Evolutionary conservation across 1,140 invertebrate genomes (phyloP).

Genomic region (Holotrichia oblita): DNA sequence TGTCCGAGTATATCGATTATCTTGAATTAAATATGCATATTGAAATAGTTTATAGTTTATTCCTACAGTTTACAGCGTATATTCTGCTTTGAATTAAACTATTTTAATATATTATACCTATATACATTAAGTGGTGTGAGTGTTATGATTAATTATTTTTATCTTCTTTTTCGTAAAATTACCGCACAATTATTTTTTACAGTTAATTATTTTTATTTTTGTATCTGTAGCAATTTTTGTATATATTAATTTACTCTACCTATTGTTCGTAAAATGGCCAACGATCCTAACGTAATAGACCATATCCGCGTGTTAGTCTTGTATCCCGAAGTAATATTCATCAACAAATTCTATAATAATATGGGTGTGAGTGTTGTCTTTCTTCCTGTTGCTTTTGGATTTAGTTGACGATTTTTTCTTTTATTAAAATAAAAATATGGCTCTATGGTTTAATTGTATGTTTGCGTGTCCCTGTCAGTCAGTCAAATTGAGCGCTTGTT

Average conservation of each 20-base stretch:
- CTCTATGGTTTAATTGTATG: slow-evolving; percentile 53
- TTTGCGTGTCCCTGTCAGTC: slow-evolving; percentile 76
- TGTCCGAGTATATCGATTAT: not conserved
- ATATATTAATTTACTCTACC: not conserved
- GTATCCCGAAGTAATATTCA: not conserved
- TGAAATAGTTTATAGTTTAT: slow-evolving; percentile 18
- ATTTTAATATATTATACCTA: slow-evolving; percentile 11
- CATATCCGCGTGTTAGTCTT: not conserved
- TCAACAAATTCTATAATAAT: not conserved
- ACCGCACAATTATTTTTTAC: not conserved
- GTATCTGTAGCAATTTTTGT: not conserved
- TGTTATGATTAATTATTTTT: not conserved
- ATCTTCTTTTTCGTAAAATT: not conserved
- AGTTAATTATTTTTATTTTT: not conserved
- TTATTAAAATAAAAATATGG: slow-evolving; percentile 27
- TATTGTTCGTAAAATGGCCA: slow-evolving; percentile 1
- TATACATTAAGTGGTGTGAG: not conserved
- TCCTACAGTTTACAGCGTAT: not conserved
- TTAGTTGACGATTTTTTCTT: slow-evolving; percentile 9
- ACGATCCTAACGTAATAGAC: not conserved
- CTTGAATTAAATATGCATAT: not conserved
- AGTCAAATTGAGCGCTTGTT: slow-evolving; percentile 98
- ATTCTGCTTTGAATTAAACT: not conserved
- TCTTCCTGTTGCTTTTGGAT: slow-evolving; percentile 19
- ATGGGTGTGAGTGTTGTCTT: slow-evolving; percentile 15